These are phyloP conservation scores for Tiliacea aurago DNA, from an alignment of 2,888 invertebrate genomes.

Conservation along the genomic window DNA sequence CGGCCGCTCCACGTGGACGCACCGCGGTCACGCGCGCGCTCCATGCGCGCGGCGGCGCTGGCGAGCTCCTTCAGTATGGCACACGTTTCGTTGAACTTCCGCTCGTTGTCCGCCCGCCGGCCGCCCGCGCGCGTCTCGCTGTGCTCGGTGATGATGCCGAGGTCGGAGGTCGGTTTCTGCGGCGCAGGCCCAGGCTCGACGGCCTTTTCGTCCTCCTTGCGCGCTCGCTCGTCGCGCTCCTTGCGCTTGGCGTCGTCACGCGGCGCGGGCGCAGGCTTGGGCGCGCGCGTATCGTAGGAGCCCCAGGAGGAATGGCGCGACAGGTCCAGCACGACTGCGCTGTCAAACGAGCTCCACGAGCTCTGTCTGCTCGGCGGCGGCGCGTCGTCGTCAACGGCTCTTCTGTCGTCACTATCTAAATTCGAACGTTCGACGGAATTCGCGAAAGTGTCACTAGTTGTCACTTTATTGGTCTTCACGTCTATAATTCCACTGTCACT, in stretches of 20 bases:
- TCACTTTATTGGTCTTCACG: slow-evolving; percentile 82
- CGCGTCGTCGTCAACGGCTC: slow-evolving; percentile 76
- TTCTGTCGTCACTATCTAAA: slow-evolving; percentile 90
- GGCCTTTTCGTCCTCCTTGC: slow-evolving; percentile 57
- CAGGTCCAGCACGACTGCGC: slow-evolving; percentile 93
- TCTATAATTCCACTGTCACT: slow-evolving; percentile 89
- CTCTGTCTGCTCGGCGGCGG: slow-evolving; percentile 91
- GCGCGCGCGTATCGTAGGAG: slow-evolving; percentile 92
- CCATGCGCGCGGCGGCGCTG: slow-evolving; percentile 83
- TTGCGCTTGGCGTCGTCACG: slow-evolving; percentile 76
- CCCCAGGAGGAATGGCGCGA: slow-evolving; percentile 96
- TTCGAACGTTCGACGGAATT: slow-evolving; percentile 92
- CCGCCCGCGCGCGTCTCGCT: slow-evolving; percentile 69
- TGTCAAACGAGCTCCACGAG: slow-evolving; percentile 95
- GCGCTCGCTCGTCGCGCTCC: slow-evolving; percentile 78
- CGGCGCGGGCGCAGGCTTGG: slow-evolving; percentile 66
- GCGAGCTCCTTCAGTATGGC: slow-evolving; percentile 91
- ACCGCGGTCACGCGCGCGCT: slow-evolving; percentile 80
- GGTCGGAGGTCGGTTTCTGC: slow-evolving; percentile 75
- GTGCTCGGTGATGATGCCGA: slow-evolving; percentile 84
- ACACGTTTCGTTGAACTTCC: slow-evolving; percentile 89
- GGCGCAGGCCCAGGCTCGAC: slow-evolving; percentile 59
- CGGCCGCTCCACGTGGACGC: slow-evolving; percentile 87
- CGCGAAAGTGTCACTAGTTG: slow-evolving; percentile 92
- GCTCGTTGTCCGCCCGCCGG: slow-evolving; percentile 81